Evolutionary conservation across 2,888 invertebrate genomes (phyloP), one percentile per base, ranked within the genome.

Genomic region (Achlya flavicornis): DNA sequence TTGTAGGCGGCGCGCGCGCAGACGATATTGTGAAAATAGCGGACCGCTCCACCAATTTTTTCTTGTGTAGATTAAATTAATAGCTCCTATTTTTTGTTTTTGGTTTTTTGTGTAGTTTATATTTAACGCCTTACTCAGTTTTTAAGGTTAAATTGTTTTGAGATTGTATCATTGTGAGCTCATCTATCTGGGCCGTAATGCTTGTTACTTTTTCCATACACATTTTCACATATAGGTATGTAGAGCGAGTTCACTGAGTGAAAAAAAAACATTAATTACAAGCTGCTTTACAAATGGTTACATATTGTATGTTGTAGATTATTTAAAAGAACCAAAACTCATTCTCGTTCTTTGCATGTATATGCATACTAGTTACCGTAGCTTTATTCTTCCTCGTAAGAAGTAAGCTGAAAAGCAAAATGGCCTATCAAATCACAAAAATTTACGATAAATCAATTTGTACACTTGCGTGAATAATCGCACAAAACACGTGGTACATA

Each of bases 1-100:
- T 70, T 66, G 81, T 85, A 89, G 90, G 89, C 89, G 66, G 86
- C 83, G 88, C 89, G 87, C 80, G 83, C 81, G 70, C 70, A 66
- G 53, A 62, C 65, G 60, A 63, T 69, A 65, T 62, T 16, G 61
- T 61, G 67, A 67, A 66, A 68, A 69, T 69, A 72, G 75, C 75
- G 70, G 53, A 53, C 53, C 53, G 53, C 53, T 53, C 53, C n/a
- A 19, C 19, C 19, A 53, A 19, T 19, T 57, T 67, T 66, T 58
- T 59, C 61, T 59, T 46, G 19, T 59, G 64, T 32, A 60, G 41
- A 60, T 67, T 61, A 65, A 64, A 64, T 62, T 67, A 67, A 67
- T 65, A 67, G 65, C 61, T 63, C 61, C 59, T 62, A 58, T n/a
- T 61, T 64, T 67, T 35, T n/a, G 58, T 16, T n/a, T 59, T 8